Evolutionary conservation across 2,797 vertebrate genomes (phyloP), one percentile per base, ranked within the genome.

Genomic region (Cirrhinus mrigala): DNA sequence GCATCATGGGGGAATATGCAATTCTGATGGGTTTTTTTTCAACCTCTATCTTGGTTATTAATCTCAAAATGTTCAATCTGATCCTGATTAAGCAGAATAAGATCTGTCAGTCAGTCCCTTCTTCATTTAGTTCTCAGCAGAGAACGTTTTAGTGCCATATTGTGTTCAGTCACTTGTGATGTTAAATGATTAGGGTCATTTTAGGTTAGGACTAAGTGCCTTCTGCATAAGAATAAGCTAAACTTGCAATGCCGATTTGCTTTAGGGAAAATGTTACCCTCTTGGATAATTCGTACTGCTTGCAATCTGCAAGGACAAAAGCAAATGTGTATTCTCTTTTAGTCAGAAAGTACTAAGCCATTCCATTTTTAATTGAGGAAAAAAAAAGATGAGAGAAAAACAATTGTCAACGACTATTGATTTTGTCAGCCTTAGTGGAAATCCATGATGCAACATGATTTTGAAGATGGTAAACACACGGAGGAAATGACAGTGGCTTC

Each of bases 391-490:
- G 29, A 33, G 52, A 62, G 3, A 15, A 37, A 18, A 33, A 4
- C 78, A 74, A 48, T 71, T 11, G 27, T 22, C 22, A 71, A 79
- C 27, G 62, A 33, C 82, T 56, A 87, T 56, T 85, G 79, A 75
- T 76, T 68, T 83, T 78, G 54, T 27, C 50, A 73, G 76, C 46
- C 62, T 80, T 80, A 58, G 71, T 27, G 68, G 16, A 83, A 88
- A 85, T 85, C 83, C 46, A 68, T 29, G 79, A 73, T 62, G 54
- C 82, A 79, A 87, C 79, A 58, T 74, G 85, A 64, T 90, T 83
- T 73, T 85, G 70, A 89, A 90, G 92, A 94, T 93, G 93, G 93
- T 94, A 92, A 91, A 93, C 91, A 92, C 90, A 66, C 90, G 86
- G 87, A 83, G 85, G 90, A 90, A 82, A 90, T 92, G 90, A 93